These are phyloP conservation scores for Imbricaverruca yamaguchii DNA, from an alignment of 2,888 invertebrate genomes.

Conservation along the genomic window DNA sequence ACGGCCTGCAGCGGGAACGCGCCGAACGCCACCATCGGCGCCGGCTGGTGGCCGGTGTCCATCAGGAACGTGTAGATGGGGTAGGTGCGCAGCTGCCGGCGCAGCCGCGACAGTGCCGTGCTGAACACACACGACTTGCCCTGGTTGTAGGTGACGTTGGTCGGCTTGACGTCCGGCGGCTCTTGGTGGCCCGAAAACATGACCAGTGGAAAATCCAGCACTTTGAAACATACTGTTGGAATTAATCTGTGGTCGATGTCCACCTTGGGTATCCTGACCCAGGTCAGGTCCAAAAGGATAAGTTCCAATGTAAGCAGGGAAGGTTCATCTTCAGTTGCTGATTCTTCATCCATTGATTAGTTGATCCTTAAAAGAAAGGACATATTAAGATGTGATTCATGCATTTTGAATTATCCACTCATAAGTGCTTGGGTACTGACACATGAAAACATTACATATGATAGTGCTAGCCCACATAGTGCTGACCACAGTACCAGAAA, in stretches of 20 bases:
- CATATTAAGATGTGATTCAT: too few relatives aligned
- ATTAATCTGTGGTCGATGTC: background rate
- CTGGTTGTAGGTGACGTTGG: background rate
- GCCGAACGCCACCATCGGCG: constrained; percentile 17
- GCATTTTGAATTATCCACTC: too few relatives aligned
- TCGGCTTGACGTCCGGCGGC: background rate
- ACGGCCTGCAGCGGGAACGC: constrained; percentile 8
- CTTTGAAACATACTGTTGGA: background rate
- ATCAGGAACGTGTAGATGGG: background rate
- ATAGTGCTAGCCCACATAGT: too few relatives aligned
- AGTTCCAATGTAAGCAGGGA: background rate
- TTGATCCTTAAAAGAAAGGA: too few relatives aligned
- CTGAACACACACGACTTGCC: background rate
- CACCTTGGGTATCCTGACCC: constrained; percentile 1
- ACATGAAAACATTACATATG: too few relatives aligned
- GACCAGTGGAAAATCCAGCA: background rate
- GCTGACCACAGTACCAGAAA: too few relatives aligned
- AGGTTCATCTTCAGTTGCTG: background rate
- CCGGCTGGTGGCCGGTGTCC: background rate
- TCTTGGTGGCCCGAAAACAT: background rate
- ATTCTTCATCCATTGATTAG: background rate
- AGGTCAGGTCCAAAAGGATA: background rate
- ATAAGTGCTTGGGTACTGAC: too few relatives aligned
- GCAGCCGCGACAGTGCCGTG: background rate
- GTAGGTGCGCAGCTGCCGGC: background rate